Evolutionary conservation across 92 coral and sea anemone genomes (phyloP).

Genomic region (Desmophyllum pertusum): DNA sequence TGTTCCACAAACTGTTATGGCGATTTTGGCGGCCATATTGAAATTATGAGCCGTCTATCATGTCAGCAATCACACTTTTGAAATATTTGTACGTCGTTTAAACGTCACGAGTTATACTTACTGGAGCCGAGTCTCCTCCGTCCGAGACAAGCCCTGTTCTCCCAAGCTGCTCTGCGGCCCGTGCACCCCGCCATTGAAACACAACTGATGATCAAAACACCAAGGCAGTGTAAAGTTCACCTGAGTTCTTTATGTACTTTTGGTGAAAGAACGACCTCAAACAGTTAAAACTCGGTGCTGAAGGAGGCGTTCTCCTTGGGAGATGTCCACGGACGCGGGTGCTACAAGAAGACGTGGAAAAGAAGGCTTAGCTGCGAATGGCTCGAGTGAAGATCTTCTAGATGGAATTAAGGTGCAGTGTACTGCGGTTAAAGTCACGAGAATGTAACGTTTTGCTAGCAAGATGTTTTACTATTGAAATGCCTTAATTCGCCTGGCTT

Average conservation of each 20-base stretch:
- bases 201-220: constrained; percentile 25
- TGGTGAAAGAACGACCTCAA: constrained; percentile 21
- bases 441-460: not conserved
- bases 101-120: not conserved
- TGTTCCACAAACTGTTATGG: not conserved
- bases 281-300: not conserved
- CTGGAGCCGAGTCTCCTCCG: not conserved
- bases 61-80: not conserved
- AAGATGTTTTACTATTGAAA: not conserved
- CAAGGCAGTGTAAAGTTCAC: constrained; percentile 19
- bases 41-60: not conserved
- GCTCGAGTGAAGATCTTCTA: constrained; percentile 41
- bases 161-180: constrained; percentile 29
- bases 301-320: constrained; percentile 33
- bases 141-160: constrained; percentile 1
- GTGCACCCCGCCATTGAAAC: constrained; percentile 11
- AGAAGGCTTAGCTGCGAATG: constrained; percentile 31
- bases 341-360: constrained; percentile 49
- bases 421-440: not conserved
- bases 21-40: not conserved
- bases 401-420: constrained; percentile 27
- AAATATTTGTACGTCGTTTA: not conserved
- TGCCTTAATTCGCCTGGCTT: not conserved
- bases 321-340: constrained; percentile 52
- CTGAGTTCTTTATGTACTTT: not conserved